Conservation (phyloP, 2,888 invertebrate species). For the Timandra comae region DNA sequence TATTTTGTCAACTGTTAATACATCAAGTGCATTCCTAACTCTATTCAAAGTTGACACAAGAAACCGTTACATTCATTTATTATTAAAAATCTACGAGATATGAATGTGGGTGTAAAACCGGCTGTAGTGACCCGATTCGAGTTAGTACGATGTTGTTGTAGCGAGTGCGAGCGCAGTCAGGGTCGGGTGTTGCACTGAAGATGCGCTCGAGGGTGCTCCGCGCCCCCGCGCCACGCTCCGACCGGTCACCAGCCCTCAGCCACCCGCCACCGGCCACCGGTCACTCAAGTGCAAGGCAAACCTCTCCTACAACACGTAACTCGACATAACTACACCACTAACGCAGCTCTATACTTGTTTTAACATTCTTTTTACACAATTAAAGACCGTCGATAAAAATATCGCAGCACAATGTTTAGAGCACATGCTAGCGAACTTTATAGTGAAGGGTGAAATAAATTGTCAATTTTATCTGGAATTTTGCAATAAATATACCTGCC, state of each 20-base stretch:
- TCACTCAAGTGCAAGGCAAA: constrained; percentile 56
- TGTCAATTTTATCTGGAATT: too few species aligned
- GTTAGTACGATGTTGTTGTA: too few species aligned
- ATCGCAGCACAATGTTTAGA: not conserved
- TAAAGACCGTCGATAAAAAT: too few species aligned
- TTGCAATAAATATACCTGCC: too few species aligned
- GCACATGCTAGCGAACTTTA: not conserved
- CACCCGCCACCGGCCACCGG: constrained; percentile 10
- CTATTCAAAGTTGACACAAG: not conserved
- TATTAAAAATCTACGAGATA: constrained; percentile 6
- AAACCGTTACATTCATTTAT: constrained; percentile 7
- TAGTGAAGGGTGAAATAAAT: too few species aligned
- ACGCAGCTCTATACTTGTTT: too few species aligned
- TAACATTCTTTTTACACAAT: too few species aligned
- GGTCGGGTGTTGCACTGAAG: constrained; percentile 62
- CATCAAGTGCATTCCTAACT: not conserved
- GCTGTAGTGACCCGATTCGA: constrained; percentile 21
- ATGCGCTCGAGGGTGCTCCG: constrained; percentile 23
- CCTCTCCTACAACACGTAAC: constrained; percentile 41
- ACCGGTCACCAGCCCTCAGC: constrained; percentile 13
- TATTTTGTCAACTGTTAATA: too few species aligned
- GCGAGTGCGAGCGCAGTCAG: constrained; percentile 27
- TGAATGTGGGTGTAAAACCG: constrained; percentile 10
- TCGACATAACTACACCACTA: constrained; percentile 37
- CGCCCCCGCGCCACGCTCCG: constrained; percentile 7